These are phyloP conservation scores for Calonectris borealis DNA, from an alignment of 2,113 vertebrate genomes.

Conservation along the genomic window DNA sequence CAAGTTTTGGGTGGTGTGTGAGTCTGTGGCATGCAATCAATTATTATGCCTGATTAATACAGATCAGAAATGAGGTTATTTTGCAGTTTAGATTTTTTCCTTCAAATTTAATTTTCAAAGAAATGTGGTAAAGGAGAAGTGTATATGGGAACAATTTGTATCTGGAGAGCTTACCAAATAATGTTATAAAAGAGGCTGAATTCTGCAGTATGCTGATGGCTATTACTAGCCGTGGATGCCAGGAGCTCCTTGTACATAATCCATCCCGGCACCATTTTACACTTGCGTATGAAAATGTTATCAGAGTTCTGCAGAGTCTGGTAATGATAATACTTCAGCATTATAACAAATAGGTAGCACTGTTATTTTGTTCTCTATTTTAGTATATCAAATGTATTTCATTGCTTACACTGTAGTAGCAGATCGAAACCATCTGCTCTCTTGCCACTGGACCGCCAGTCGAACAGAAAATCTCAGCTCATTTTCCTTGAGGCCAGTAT, in stretches of 20 bases:
- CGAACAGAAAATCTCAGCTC: conserved; percentile 58
- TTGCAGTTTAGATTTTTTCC: neutral
- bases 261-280: conserved; percentile 17
- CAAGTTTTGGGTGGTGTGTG: neutral
- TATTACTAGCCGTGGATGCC: conserved; percentile 18
- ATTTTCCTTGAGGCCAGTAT: conserved; percentile 57
- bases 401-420: conserved; percentile 82
- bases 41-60: neutral
- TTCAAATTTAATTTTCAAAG: neutral
- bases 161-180: conserved; percentile 7
- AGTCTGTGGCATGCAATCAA: neutral
- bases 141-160: conserved; percentile 16
- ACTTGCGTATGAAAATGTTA: conserved; percentile 51
- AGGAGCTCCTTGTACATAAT: conserved; percentile 30
- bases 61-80: neutral
- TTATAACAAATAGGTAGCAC: conserved; percentile 64
- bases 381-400: conserved; percentile 65
- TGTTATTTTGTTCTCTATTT: conserved; percentile 60
- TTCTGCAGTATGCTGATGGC: conserved; percentile 21
- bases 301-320: conserved; percentile 59
- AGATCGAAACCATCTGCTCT: conserved; percentile 89
- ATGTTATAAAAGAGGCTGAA: neutral
- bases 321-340: conserved; percentile 58
- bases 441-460: conserved; percentile 53
- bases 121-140: neutral